Percentiles rank a stretch among this genome's conserved stretches.
Evolutionary conservation across 2,797 vertebrate species (phyloP).

Genomic region (Brotula barbata): DNA sequence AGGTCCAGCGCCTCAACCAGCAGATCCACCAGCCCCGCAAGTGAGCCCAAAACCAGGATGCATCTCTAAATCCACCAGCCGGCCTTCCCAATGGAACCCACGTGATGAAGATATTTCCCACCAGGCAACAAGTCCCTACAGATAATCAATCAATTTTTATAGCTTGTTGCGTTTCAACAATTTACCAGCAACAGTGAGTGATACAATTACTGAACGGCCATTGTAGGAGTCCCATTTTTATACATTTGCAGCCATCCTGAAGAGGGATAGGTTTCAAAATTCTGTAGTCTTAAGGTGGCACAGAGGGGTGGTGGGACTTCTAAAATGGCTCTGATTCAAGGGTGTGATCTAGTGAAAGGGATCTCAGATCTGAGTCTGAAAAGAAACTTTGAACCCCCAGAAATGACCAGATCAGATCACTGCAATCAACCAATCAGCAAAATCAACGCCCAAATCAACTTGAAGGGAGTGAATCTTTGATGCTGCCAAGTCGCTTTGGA

Average conservation of each 20-base stretch:
- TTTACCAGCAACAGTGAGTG: constrained; percentile 9
- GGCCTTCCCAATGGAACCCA: constrained; percentile 55
- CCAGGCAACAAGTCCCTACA: constrained; percentile 50
- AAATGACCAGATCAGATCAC: constrained; percentile 38
- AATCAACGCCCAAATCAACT: constrained; percentile 10
- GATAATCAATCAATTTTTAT: constrained; percentile 40
- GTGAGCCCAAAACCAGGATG: constrained; percentile 73
- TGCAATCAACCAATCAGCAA: constrained; percentile 56
- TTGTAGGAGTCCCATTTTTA: constrained; percentile 39
- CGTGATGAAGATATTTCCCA: constrained; percentile 51
- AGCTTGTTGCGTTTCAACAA: constrained; percentile 16
- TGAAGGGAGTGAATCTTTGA: neutral
- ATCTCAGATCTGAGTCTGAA: constrained; percentile 44
- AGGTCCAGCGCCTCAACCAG: constrained; percentile 85
- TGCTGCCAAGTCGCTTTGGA: constrained; percentile 21
- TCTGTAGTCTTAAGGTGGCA: constrained; percentile 47
- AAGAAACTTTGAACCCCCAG: constrained; percentile 1
- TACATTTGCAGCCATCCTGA: constrained; percentile 32
- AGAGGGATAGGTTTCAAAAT: constrained; percentile 14
- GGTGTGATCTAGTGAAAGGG: constrained; percentile 9
- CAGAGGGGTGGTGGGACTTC: constrained; percentile 19
- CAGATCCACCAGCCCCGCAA: constrained; percentile 98
- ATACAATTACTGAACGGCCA: constrained; percentile 25
- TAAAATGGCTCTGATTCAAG: constrained; percentile 25
- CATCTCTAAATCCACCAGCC: constrained; percentile 39